phyloP scores from a whole-genome alignment of 2,888 invertebrate genomes.

The Thymelicus sylvestris region DNA sequence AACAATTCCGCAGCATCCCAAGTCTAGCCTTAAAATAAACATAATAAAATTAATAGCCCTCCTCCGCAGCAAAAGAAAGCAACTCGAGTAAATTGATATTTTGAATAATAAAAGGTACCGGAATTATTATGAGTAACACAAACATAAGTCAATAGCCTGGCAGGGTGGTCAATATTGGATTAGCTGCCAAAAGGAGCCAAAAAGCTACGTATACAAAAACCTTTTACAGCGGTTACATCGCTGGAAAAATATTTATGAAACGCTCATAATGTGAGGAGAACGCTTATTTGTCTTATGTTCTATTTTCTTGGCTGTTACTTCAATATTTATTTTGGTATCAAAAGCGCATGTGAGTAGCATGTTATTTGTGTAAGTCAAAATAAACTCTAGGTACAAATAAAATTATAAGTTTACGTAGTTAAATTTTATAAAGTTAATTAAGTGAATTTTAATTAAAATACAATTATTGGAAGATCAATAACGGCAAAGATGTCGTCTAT shows the following conservation, averaged over 20 bases:
- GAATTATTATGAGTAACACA: constrained; percentile 83
- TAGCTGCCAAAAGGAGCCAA: constrained; percentile 83
- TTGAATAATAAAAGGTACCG: constrained; percentile 83
- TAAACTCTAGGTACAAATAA: too few species aligned
- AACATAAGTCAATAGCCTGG: constrained; percentile 84
- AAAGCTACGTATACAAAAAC: constrained; percentile 85
- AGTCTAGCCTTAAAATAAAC: constrained; percentile 46
- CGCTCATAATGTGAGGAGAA: constrained; percentile 59
- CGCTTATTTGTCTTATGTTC: constrained; percentile 50
- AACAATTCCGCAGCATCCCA: constrained; percentile 22
- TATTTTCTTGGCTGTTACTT: constrained; percentile 22
- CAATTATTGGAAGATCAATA: not conserved
- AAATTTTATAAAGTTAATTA: not conserved
- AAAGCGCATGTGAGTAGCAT: too few species aligned
- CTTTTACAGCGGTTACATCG: constrained; percentile 81
- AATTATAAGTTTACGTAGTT: not conserved
- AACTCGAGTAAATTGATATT: constrained; percentile 79
- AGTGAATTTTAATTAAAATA: not conserved
- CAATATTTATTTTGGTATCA: too few species aligned
- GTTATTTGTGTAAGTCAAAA: too few species aligned
- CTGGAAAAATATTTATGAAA: constrained; percentile 82
- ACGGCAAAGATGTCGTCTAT: too few species aligned
- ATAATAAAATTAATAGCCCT: constrained; percentile 57
- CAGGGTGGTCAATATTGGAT: constrained; percentile 84
- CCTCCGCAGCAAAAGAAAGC: constrained; percentile 68